Evolutionary conservation across 1,140 invertebrate species (phyloP).

Genomic region (Arion vulgaris): DNA sequence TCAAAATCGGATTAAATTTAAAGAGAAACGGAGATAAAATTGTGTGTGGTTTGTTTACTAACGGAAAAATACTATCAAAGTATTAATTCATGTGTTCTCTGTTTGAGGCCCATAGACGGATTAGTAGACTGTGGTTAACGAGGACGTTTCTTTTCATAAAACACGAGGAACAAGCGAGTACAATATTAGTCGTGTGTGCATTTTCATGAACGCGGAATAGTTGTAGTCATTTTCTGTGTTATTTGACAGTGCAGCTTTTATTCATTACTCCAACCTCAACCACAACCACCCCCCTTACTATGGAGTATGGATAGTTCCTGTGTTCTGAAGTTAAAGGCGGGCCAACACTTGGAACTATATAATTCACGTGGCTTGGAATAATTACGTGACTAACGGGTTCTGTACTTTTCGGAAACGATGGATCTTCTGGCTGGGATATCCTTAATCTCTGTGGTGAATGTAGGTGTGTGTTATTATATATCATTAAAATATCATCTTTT

Average conservation of each 20-base stretch:
- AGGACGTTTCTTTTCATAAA: too few relatives aligned
- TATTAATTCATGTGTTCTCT: neutral
- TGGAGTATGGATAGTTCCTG: neutral
- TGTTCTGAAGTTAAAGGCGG: neutral
- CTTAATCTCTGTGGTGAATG: neutral
- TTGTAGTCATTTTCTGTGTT: too few relatives aligned
- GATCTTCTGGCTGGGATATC: neutral
- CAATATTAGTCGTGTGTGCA: too few relatives aligned
- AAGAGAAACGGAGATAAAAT: neutral
- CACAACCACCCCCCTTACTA: neutral
- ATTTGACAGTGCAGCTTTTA: neutral
- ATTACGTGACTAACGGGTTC: neutral
- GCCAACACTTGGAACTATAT: neutral
- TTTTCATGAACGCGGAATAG: too few relatives aligned
- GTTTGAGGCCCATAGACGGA: too few relatives aligned
- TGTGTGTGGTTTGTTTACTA: neutral
- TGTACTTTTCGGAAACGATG: neutral
- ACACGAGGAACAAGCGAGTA: too few relatives aligned
- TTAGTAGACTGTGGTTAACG: too few relatives aligned
- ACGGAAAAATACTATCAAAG: neutral
- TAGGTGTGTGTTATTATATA: neutral
- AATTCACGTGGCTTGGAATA: neutral
- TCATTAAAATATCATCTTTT: too few relatives aligned
- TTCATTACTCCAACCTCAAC: neutral
- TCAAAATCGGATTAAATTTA: neutral